phyloP scores from a whole-genome alignment of 2,888 invertebrate genomes.

The Leucophenga montana region DNA sequence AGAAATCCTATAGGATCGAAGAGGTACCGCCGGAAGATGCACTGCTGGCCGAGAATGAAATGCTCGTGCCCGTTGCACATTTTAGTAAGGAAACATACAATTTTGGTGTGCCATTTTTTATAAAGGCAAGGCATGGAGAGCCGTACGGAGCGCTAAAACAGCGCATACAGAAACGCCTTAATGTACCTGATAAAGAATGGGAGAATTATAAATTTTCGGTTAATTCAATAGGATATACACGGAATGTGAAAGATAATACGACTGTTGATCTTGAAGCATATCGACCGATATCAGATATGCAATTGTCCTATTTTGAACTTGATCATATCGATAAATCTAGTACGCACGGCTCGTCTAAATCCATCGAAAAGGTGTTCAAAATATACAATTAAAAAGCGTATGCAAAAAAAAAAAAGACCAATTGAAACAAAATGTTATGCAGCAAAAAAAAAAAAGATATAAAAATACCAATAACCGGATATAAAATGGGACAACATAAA shows the following conservation, averaged over 20 bases:
- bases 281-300: slow-evolving; percentile 75
- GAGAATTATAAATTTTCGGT: slow-evolving; percentile 97
- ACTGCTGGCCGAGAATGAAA: slow-evolving; percentile 85
- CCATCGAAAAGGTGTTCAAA: slow-evolving; percentile 98
- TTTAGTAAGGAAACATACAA: slow-evolving; percentile 96
- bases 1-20: slow-evolving; percentile 86
- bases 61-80: slow-evolving; percentile 95
- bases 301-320: slow-evolving; percentile 92
- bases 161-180: slow-evolving; percentile 92
- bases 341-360: slow-evolving; percentile 94
- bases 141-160: slow-evolving; percentile 90
- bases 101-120: slow-evolving; percentile 93
- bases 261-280: slow-evolving; percentile 65
- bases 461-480: no score
- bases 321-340: slow-evolving; percentile 99
- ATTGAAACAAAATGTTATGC: no score
- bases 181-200: slow-evolving; percentile 96
- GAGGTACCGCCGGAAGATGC: slow-evolving; percentile 94
- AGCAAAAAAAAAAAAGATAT: no score
- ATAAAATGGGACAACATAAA: no score
- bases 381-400: slow-evolving; percentile 97
- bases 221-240: slow-evolving; percentile 87
- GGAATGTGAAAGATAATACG: slow-evolving; percentile 82
- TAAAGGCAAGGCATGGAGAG: slow-evolving; percentile 92
- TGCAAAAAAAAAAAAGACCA: slow-evolving; percentile 1